Evolutionary conservation across 2,888 invertebrate species (phyloP).

Genomic region (Danaus chrysippus): DNA sequence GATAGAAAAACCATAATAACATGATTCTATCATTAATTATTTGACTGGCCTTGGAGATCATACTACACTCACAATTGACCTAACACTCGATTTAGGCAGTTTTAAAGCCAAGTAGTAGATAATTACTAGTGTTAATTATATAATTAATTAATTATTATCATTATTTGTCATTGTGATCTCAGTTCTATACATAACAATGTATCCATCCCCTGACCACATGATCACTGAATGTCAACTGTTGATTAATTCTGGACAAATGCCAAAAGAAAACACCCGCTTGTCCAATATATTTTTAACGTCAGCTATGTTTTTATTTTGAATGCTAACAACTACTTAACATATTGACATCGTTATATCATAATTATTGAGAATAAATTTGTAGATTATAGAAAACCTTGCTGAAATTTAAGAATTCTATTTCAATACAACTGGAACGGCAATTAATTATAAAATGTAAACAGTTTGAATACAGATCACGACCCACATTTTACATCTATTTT

Average conservation of each 20-base stretch:
- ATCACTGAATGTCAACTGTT: slow-evolving; percentile 9
- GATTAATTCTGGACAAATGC: slow-evolving; percentile 35
- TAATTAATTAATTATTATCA: too few relatives aligned
- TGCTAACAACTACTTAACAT: neutral
- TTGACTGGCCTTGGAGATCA: slow-evolving; percentile 2
- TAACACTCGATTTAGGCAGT: slow-evolving; percentile 6
- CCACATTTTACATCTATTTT: neutral
- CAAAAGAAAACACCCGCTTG: slow-evolving; percentile 32
- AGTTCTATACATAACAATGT: neutral
- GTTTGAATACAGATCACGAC: neutral
- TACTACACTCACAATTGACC: slow-evolving; percentile 8
- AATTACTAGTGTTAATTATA: too few relatives aligned
- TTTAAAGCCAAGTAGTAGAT: slow-evolving; percentile 4
- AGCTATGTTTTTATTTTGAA: slow-evolving; percentile 6
- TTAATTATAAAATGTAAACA: neutral
- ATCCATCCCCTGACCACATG: slow-evolving; percentile 10
- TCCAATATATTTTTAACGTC: slow-evolving; percentile 7
- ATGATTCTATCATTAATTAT: slow-evolving; percentile 9
- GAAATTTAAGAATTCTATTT: neutral
- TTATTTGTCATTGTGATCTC: slow-evolving; percentile 9
- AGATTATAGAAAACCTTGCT: neutral
- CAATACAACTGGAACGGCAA: neutral
- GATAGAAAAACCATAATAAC: neutral
- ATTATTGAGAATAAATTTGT: too few relatives aligned
- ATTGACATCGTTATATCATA: too few relatives aligned